Evolutionary conservation across 2,797 vertebrate species (phyloP), one percentile per base, ranked within the genome.

Genomic region (Rhyacichthys aspro): DNA sequence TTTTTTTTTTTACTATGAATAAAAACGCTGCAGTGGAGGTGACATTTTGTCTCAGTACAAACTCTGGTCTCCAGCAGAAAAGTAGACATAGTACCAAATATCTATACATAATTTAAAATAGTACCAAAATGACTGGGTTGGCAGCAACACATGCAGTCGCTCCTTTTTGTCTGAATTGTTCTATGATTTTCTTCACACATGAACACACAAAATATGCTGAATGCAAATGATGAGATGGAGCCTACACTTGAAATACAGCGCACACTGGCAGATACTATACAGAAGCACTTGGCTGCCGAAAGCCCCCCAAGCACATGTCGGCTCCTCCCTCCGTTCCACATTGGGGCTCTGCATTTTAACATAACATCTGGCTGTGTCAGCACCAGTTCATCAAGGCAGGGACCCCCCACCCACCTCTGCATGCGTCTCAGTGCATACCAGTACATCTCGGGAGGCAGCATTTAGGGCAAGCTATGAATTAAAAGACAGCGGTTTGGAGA

Each of bases 331-430:
- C 67, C 64, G 41, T 72, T 74, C 85, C 78, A 71, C 74, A 23
- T 41, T n/a, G 56, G 78, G 58, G 81, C 81, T 79, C 61, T 84
- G 80, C 75, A 83, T 89, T 89, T 86, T 80, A 85, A 88, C 79
- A 76, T 88, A 89, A 89, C 86, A 89, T 88, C 84, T 91, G 86
- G 85, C 82, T 78, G 67, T 90, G 88, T 89, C 89, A 88, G 83
- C 83, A 82, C 68, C 84, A 64, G 74, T 88, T 89, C 79, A 81
- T 82, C 89, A 84, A 87, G 83, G 77, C 70, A 52, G 79, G 77
- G 77, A 71, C 59, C 59, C 42, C 63, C 46, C 54, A 14, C 66
- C n/a, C 36, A 17, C 43, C 46, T 49, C 18, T 41, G 32, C 16
- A 36, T 47, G 67, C 56, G 33, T 53, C 45, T 62, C 34, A 3